Conservation (phyloP, 1,140 invertebrate species). For the Pseudomyrmex flavicornis region DNA sequence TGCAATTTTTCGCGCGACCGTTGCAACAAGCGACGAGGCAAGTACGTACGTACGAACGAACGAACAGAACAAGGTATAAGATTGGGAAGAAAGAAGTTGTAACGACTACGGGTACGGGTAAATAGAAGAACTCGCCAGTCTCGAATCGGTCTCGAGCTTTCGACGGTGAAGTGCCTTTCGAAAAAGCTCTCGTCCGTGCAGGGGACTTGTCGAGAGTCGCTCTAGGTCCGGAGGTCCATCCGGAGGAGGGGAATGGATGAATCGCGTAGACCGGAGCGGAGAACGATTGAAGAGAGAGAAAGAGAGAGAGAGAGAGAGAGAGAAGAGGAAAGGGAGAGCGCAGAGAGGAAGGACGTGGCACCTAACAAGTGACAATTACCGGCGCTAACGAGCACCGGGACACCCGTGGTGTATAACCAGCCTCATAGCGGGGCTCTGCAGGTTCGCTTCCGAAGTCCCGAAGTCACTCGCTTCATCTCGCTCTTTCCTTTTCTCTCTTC, state of each 20-base stretch:
- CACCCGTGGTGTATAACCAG: constrained; percentile 55
- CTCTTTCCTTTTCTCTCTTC: not conserved
- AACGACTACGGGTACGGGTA: constrained; percentile 31
- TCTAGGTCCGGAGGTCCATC: not conserved
- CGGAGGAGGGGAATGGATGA: not conserved
- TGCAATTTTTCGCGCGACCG: constrained; percentile 30
- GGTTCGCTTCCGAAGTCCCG: constrained; percentile 55
- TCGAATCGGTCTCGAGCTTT: constrained; percentile 59
- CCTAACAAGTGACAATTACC: constrained; percentile 83
- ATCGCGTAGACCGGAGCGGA: not conserved
- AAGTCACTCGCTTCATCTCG: not conserved
- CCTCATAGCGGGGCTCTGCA: constrained; percentile 46
- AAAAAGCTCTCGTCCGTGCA: constrained; percentile 65
- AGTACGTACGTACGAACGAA: too few species aligned
- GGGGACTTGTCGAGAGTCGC: constrained; percentile 58
- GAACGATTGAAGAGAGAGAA: not conserved
- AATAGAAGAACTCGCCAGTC: constrained; percentile 68
- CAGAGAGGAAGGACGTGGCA: constrained; percentile 75
- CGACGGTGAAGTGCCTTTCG: constrained; percentile 67
- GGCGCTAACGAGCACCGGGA: constrained; percentile 78
- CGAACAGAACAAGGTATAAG: not conserved
- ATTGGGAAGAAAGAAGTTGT: not conserved
- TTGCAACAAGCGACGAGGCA: constrained; percentile 29
- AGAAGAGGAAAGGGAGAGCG: not conserved
- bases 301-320: constrained; percentile 19